Percentiles rank a stretch among this genome's conserved stretches.
These are phyloP conservation scores for Oophaga sylvatica DNA, from an alignment of 2,797 vertebrate genomes.

Conservation along the genomic window DNA sequence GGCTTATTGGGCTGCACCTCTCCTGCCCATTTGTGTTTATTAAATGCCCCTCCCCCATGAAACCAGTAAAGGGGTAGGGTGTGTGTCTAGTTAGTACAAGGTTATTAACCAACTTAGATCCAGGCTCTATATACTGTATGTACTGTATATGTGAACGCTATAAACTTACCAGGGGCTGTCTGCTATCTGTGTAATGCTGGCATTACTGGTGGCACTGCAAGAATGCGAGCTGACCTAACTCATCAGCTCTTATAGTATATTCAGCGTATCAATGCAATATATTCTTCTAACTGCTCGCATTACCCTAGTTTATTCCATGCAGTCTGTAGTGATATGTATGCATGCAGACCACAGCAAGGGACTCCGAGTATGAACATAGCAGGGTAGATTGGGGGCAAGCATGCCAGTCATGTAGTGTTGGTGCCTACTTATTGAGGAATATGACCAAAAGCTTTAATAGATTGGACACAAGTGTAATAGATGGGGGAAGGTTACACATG, in stretches of 20 bases:
- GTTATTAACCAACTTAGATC: conserved; percentile 32
- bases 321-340: too few relatives aligned
- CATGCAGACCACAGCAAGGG: too few relatives aligned
- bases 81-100: conserved; percentile 23
- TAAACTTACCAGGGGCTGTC: not conserved
- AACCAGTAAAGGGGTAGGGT: conserved; percentile 41
- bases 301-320: not conserved
- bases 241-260: not conserved
- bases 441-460: too few relatives aligned
- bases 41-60: conserved; percentile 51
- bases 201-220: not conserved
- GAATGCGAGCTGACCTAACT: not conserved
- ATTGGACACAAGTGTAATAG: too few relatives aligned
- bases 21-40: conserved; percentile 42
- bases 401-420: too few relatives aligned
- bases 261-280: not conserved
- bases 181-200: conserved; percentile 6
- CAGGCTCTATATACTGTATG: conserved; percentile 1
- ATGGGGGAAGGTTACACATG: too few relatives aligned
- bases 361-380: too few relatives aligned
- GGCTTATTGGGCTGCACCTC: conserved; percentile 51
- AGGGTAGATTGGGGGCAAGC: too few relatives aligned
- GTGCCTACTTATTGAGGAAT: too few relatives aligned
- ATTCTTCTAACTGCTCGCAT: too few relatives aligned
- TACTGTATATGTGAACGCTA: not conserved